phyloP scores from a whole-genome alignment of 2,888 invertebrate species.

The Pterostichus niger region DNA sequence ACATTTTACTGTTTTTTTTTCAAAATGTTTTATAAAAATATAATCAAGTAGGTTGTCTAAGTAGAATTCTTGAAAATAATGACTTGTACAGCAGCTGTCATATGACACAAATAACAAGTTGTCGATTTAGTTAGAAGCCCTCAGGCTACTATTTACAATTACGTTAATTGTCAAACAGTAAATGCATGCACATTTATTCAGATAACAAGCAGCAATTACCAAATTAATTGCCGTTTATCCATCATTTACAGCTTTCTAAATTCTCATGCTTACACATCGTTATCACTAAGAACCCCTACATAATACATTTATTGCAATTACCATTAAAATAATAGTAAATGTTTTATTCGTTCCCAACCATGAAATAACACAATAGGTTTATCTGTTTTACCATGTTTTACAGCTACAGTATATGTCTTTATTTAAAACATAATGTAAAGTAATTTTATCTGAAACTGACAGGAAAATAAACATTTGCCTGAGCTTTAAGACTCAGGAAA shows the following conservation, averaged over 20 bases:
- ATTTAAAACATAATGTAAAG: no score
- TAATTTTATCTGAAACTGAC: no score
- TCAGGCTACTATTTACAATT: conserved; percentile 54
- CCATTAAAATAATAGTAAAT: background rate
- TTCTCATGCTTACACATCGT: conserved; percentile 6
- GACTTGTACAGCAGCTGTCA: conserved; percentile 44
- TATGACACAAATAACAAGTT: conserved; percentile 45
- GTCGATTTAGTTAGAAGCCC: conserved; percentile 30
- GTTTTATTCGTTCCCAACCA: background rate
- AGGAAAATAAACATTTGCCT: no score
- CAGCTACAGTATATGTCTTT: no score
- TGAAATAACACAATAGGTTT: background rate
- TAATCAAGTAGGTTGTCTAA: background rate
- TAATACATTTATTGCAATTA: background rate
- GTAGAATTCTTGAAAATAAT: conserved; percentile 37
- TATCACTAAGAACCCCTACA: background rate
- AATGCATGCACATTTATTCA: conserved; percentile 52
- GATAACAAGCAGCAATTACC: conserved; percentile 41
- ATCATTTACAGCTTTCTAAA: conserved; percentile 51
- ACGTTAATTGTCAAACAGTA: conserved; percentile 49
- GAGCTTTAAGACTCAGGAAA: no score
- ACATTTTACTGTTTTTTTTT: no score
- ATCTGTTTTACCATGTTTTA: background rate
- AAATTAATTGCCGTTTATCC: conserved; percentile 44
- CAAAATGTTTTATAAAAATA: conserved; percentile 25